A percentile compares a stretch with the other conserved stretches of the same genome.
phyloP scores from a whole-genome alignment of 2,888 invertebrate genomes.

The Julus scanicus region DNA sequence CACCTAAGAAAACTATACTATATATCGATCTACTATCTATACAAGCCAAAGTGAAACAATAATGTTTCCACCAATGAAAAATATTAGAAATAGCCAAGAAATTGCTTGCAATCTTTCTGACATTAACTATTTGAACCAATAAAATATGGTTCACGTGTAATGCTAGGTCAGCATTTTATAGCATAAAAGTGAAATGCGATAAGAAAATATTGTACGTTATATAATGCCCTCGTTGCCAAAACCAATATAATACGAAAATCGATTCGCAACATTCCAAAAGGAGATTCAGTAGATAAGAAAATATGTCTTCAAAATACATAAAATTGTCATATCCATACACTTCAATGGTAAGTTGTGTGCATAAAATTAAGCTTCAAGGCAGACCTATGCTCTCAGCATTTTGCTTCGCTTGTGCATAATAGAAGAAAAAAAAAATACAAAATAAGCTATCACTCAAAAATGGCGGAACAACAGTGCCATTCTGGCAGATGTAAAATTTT shows the following conservation, averaged over 20 bases:
- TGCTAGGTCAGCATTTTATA: background rate
- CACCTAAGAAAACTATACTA: background rate
- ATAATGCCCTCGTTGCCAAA: background rate
- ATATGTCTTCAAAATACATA: background rate
- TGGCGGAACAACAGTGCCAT: constrained; percentile 35
- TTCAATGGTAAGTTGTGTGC: background rate
- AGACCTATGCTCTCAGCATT: background rate
- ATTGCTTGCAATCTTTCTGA: background rate
- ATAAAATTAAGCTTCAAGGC: background rate
- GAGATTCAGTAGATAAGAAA: background rate
- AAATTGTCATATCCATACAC: background rate
- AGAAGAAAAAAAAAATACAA: background rate
- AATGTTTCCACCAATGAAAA: background rate
- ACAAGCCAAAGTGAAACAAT: background rate
- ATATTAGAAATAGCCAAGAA: background rate
- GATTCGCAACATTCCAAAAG: background rate
- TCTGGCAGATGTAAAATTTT: constrained; percentile 36
- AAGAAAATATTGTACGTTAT: background rate
- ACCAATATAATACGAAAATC: background rate
- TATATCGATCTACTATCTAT: background rate
- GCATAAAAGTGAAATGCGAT: background rate
- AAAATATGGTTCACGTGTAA: background rate
- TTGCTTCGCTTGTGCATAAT: constrained; percentile 12
- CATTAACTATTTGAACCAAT: background rate
- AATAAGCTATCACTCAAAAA: constrained; percentile 31